Percentiles rank a stretch among this genome's conserved stretches.
phyloP scores from a whole-genome alignment of 2,797 vertebrate species.

The Leptatherina wallacei region DNA sequence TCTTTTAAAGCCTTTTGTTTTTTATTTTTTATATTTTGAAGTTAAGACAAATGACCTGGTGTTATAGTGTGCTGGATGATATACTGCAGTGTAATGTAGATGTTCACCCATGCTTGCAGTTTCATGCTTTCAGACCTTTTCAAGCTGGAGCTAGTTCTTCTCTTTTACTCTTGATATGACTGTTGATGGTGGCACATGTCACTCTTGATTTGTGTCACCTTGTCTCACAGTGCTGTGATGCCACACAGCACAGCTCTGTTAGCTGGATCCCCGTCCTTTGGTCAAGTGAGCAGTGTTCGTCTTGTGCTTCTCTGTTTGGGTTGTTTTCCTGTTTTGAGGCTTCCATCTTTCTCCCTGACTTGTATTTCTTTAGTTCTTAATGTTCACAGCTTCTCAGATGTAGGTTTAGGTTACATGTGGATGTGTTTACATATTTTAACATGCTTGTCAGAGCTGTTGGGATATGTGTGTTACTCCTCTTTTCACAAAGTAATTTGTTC shows the following conservation, averaged over 20 bases:
- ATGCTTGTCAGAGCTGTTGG: background rate
- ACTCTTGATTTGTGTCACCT: background rate
- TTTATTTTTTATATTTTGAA: no score
- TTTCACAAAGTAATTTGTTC: constrained; percentile 9
- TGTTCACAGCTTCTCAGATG: background rate
- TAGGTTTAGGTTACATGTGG: background rate
- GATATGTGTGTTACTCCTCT: no score
- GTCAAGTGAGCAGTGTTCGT: background rate
- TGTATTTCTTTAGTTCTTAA: background rate
- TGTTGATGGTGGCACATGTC: background rate
- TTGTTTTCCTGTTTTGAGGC: background rate
- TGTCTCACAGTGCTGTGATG: background rate
- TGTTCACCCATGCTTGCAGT: background rate
- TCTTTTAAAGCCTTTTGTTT: background rate
- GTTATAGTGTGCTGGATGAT: background rate
- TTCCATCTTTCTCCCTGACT: background rate
- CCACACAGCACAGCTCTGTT: background rate
- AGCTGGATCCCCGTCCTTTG: background rate
- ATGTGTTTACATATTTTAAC: background rate
- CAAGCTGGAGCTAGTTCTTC: background rate
- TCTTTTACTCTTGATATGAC: background rate
- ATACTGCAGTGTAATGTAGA: background rate
- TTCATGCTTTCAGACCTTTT: background rate
- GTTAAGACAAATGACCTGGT: no score
- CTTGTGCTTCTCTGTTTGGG: background rate